Percentiles rank a stretch among this genome's conserved stretches.
These are phyloP conservation scores for Oryzaephilus surinamensis DNA, from an alignment of 1,140 invertebrate species.

Conservation along the genomic window DNA sequence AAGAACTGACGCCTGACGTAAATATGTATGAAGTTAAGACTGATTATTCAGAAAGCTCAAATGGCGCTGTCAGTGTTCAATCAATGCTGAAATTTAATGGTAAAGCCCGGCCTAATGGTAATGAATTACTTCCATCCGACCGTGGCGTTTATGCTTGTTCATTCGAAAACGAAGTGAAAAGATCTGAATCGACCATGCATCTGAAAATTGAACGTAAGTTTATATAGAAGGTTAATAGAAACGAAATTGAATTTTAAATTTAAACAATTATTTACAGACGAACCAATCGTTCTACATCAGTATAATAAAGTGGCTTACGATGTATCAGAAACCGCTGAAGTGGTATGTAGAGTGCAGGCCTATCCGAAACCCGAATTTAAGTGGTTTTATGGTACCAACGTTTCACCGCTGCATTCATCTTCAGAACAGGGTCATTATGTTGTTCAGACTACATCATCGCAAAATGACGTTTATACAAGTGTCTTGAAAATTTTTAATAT, in stretches of 20 bases:
- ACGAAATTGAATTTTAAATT: background rate
- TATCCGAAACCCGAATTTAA: slow-evolving; percentile 88
- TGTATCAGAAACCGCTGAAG: slow-evolving; percentile 67
- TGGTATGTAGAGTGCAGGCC: slow-evolving; percentile 80
- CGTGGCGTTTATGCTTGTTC: slow-evolving; percentile 78
- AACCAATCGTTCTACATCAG: slow-evolving; percentile 72
- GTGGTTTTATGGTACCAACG: slow-evolving; percentile 72
- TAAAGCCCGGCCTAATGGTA: slow-evolving; percentile 57
- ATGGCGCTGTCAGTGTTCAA: slow-evolving; percentile 70
- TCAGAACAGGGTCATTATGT: slow-evolving; percentile 78
- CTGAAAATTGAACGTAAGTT: slow-evolving; percentile 78
- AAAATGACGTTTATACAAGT: slow-evolving; percentile 78
- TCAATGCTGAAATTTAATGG: slow-evolving; percentile 73
- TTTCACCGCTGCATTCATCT: slow-evolving; percentile 57
- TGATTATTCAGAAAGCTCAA: slow-evolving; percentile 59
- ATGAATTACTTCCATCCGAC: slow-evolving; percentile 70
- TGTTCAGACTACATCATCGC: slow-evolving; percentile 65
- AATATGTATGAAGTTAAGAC: slow-evolving; percentile 72
- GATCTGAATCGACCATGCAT: slow-evolving; percentile 76
- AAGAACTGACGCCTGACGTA: slow-evolving; percentile 60
- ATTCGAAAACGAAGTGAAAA: slow-evolving; percentile 82
- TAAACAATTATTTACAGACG: slow-evolving; percentile 47
- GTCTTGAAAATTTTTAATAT: slow-evolving; percentile 66
- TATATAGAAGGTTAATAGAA: background rate
- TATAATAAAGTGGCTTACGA: slow-evolving; percentile 86